Base-by-base conservation (phyloP, 2,113 vertebrate genomes). In the Rallus limicola region DNA sequence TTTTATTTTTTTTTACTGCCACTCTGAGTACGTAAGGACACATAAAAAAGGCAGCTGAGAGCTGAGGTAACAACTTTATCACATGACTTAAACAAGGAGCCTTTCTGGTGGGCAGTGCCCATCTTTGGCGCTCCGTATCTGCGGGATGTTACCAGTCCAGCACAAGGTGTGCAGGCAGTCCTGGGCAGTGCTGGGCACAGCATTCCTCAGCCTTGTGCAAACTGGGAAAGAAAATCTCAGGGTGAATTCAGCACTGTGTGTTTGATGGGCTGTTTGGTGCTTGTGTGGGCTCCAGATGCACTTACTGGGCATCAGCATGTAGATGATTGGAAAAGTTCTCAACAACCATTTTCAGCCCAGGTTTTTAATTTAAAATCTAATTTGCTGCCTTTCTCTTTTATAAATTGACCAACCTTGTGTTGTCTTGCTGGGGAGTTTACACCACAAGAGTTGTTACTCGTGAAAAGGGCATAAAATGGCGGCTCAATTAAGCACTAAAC, bases 91-190 rank as follows among this genome's bases (percentile, higher is more conserved):
- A 33, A 26, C 46, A 62, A 46, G 33, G 53, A 48, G 44, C 6
- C 38, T 24, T 6, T 53, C 38, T 81, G 44, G 26, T 64, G 2
- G 2, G 0, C 6, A 29, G 8, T 23, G 1, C 36, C 1, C 9
- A 11, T 20, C n/a, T 62, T 25, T 44, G 23, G 40, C 34, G 9
- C 7, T n/a, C 9, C 3, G 0, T 6, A 3, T 20, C 29, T 58
- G 17, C 16, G 31, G 6, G 23, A 7, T 2, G 1, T 28, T 26
- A 6, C 5, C 17, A 4, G 1, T 50, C 13, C 25, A 44, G 26
- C 13, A 18, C 24, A 16, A 12, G 11, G 33, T 6, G 3, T 2
- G 28, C 7, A 4, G 40, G 23, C 25, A 25, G 29, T 24, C 23
- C 42, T 74, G 31, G 11, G 15, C 9, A 0, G 44, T 46, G 17